These are phyloP conservation scores for Lamellibrachia columna DNA, from an alignment of 2,888 invertebrate genomes.

Conservation along the genomic window DNA sequence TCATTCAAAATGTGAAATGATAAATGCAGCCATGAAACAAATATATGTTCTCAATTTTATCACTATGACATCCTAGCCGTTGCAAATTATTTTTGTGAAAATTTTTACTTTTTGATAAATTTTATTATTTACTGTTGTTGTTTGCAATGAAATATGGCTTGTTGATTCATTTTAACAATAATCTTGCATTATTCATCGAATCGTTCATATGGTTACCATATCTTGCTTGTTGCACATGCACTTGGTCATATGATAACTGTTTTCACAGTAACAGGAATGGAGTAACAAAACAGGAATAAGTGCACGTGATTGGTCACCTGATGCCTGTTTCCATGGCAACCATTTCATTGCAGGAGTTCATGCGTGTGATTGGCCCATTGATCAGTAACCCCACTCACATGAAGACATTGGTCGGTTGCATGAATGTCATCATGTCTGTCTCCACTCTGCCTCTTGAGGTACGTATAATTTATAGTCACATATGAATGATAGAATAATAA, in stretches of 20 bases:
- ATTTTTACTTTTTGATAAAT: no score
- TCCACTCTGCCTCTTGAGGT: conserved; percentile 53
- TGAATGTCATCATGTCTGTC: conserved; percentile 56
- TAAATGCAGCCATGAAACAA: no score
- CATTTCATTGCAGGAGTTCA: conserved; percentile 49
- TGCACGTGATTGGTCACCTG: neutral
- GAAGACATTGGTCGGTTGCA: conserved; percentile 54
- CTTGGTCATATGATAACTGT: neutral
- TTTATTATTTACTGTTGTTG: no score
- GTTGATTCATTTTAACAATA: no score
- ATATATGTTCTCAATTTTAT: no score
- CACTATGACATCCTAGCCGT: no score
- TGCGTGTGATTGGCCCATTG: conserved; percentile 51
- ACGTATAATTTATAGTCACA: neutral
- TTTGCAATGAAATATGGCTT: no score
- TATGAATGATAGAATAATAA: neutral
- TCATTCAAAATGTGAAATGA: no score
- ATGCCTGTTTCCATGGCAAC: neutral
- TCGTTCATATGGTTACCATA: no score
- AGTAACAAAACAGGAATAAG: neutral
- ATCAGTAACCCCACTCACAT: conserved; percentile 57
- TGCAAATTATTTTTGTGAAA: no score
- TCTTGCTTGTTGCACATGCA: no score
- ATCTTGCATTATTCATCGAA: no score
- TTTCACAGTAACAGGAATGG: neutral